Conservation (phyloP, 23 tunicate species). For the Halocynthia aurantium region DNA sequence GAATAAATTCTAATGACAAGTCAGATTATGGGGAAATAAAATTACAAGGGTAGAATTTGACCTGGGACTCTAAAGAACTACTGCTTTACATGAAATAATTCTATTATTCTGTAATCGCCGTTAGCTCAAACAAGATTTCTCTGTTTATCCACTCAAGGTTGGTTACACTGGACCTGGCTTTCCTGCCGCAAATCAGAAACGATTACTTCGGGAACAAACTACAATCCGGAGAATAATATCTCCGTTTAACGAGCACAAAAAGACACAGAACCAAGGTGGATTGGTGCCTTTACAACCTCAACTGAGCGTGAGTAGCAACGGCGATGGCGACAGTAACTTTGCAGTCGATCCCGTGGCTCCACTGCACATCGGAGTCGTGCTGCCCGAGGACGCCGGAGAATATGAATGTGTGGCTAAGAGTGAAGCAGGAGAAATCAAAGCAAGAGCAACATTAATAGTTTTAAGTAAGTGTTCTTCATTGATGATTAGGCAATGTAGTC, state of each 20-base stretch:
- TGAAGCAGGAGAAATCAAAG: slow-evolving; percentile 39
- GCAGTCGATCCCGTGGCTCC: slow-evolving; percentile 46
- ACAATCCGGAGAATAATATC: not conserved
- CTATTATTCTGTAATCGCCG: no score
- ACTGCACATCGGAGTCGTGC: slow-evolving; percentile 49
- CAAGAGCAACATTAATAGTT: slow-evolving; percentile 54
- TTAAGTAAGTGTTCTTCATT: slow-evolving; percentile 44
- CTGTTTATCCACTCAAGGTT: no score
- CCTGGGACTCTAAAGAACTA: no score
- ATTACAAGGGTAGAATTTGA: no score
- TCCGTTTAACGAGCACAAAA: no score
- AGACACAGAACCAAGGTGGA: no score
- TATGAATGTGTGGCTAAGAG: slow-evolving; percentile 69
- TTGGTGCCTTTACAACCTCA: no score
- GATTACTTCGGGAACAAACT: slow-evolving; percentile 19
- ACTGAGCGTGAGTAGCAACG: no score
- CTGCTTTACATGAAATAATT: no score
- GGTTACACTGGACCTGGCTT: not conserved
- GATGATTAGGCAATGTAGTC: not conserved
- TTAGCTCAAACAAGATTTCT: no score
- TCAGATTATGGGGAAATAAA: no score
- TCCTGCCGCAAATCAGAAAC: slow-evolving; percentile 56
- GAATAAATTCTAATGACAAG: no score
- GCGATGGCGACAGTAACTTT: not conserved
- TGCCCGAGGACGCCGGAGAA: slow-evolving; percentile 62